Conservation (phyloP, 1,140 invertebrate species). For the Aphis craccivora region DNA sequence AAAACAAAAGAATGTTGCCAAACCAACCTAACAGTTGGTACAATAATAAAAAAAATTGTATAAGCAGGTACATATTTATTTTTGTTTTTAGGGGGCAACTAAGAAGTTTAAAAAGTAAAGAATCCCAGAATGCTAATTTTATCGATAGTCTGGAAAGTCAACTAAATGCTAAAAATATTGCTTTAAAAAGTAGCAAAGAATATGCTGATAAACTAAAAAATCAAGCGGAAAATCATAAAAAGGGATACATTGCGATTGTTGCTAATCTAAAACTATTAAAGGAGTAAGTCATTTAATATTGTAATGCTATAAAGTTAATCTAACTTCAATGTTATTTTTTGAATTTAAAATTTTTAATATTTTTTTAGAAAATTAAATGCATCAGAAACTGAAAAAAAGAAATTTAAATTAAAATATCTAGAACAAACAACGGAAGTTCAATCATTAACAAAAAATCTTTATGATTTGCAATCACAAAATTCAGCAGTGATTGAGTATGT, state of each 20-base stretch:
- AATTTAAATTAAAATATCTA: background rate
- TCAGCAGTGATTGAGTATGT: slow-evolving; percentile 1
- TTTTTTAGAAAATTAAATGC: background rate
- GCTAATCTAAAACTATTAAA: background rate
- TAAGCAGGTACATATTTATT: background rate
- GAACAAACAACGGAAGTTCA: background rate
- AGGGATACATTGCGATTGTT: too few species aligned
- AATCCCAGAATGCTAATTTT: background rate
- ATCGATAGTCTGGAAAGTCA: background rate
- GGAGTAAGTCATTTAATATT: background rate
- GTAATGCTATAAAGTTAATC: background rate
- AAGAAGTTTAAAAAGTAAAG: background rate
- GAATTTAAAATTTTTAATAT: background rate
- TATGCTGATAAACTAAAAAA: background rate
- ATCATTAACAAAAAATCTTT: background rate
- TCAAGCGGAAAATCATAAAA: background rate
- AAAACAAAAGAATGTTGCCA: too few species aligned
- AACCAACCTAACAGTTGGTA: too few species aligned
- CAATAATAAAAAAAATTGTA: too few species aligned
- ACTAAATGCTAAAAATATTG: background rate
- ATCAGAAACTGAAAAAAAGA: background rate
- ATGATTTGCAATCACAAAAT: slow-evolving; percentile 32
- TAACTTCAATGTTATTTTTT: background rate
- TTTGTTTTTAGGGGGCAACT: background rate
- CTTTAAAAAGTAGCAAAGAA: background rate